Evolutionary conservation across 2,888 invertebrate genomes (phyloP), one percentile per base, ranked within the genome.

Genomic region (Eupsilia transversa): DNA sequence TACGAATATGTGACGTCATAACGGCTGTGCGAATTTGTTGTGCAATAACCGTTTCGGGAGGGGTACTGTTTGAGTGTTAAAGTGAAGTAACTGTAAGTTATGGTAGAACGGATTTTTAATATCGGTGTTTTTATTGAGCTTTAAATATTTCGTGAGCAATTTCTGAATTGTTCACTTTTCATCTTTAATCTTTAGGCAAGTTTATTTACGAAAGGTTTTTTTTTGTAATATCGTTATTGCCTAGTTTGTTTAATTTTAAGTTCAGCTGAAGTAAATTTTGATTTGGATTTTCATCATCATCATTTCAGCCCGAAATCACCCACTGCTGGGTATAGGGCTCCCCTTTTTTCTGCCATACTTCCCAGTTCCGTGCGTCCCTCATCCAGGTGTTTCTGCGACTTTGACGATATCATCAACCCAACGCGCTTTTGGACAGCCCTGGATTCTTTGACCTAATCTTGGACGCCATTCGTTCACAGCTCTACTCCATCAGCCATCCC

Each of bases 1-100:
- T 74, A 52, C 54, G 72, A 79, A 80, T 78, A 72, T 79, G 81
- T 85, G 85, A 81, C 83, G 80, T 83, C 77, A 73, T 83, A 83
- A 86, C 72, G 64, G 65, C 63, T 61, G 64, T 74, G 79, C 78
- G 65, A 86, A 79, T 79, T 85, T 77, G 74, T 83, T 74, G 54
- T 56, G 74, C 43, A 33, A 74, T 82, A 82, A 82, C 78, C 59
- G 20, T 82, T 72, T 77, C 23, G 23, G 17, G 46, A 76, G 57
- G 57, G 41, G 59, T 30, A 33, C 66, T 63, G 57, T 67, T 49
- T 54, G 57, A 43, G 72, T 64, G 64, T 65, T 72, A 33, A 65
- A 65, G n/a, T 57, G 64, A 23, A 65, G 43, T 38, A 54, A 38
- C 27, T 72, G 59, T 79, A 73, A 65, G 64, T 72, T 60, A 73